A percentile compares a stretch with the other conserved stretches of the same genome.
phyloP scores from a whole-genome alignment of 2,113 vertebrate genomes.

The Rhinoptilus africanus region DNA sequence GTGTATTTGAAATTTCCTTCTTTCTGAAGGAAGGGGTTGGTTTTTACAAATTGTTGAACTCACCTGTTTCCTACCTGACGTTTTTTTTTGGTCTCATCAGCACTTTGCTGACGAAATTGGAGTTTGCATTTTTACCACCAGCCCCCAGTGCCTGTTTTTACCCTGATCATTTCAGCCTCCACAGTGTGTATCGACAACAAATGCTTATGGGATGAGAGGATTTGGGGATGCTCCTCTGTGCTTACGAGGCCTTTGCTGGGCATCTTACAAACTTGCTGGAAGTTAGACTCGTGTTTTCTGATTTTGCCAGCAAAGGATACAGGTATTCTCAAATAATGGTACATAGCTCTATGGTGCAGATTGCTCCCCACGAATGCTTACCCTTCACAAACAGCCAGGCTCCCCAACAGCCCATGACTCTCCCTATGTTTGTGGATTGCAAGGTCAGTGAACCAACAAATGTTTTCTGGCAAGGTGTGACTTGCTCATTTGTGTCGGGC shows the following conservation, averaged over 20 bases:
- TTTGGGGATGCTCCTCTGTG: neutral
- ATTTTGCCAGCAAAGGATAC: neutral
- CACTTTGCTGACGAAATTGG: neutral
- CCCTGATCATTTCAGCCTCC: neutral
- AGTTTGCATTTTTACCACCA: neutral
- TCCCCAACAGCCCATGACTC: rapidly evolving
- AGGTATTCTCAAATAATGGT: neutral
- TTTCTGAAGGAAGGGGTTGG: neutral
- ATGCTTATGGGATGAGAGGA: neutral
- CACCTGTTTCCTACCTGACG: neutral
- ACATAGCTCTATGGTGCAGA: neutral
- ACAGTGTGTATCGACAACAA: neutral
- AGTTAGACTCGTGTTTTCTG: neutral
- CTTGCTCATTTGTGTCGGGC: neutral
- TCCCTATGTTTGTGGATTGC: neutral
- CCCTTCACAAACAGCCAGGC: neutral
- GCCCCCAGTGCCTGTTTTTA: rapidly evolving
- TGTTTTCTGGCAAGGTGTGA: neutral
- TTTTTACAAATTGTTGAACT: neutral
- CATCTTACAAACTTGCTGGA: neutral
- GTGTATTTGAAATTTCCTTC: neutral
- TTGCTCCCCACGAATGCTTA: neutral
- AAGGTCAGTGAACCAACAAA: neutral
- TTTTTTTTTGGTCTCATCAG: neutral
- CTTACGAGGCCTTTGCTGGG: neutral